A percentile compares a stretch with the other conserved stretches of the same genome.
These are phyloP conservation scores for Eurois occulta DNA, from an alignment of 2,888 invertebrate genomes.

Conservation along the genomic window DNA sequence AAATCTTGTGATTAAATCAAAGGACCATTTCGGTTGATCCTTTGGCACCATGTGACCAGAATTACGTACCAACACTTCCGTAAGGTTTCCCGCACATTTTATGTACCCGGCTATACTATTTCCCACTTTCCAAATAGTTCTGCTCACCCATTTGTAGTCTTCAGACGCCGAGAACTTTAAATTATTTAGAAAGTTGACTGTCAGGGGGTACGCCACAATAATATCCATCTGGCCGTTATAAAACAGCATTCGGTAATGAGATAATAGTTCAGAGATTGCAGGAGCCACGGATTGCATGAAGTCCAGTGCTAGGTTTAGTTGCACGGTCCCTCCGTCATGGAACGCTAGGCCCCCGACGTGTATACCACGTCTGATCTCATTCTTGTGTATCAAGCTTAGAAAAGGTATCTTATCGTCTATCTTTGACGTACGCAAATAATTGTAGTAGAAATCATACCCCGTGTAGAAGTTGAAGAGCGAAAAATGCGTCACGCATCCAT, in stretches of 20 bases:
- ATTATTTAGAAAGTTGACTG: constrained; percentile 92
- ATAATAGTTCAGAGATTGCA: constrained; percentile 83
- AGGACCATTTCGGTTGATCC: constrained; percentile 91
- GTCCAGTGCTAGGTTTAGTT: constrained; percentile 88
- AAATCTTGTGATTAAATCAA: constrained; percentile 90
- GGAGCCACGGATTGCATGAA: constrained; percentile 90
- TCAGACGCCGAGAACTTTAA: constrained; percentile 92
- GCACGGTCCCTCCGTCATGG: constrained; percentile 85
- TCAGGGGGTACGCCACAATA: constrained; percentile 91
- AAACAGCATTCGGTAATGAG: constrained; percentile 89
- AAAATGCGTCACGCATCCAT: constrained; percentile 76
- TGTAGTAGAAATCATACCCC: constrained; percentile 93
- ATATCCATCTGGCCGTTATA: constrained; percentile 93
- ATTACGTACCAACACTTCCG: constrained; percentile 93
- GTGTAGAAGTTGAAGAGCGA: constrained; percentile 92
- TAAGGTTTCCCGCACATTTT: constrained; percentile 92
- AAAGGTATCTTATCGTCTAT: constrained; percentile 84
- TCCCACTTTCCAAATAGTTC: constrained; percentile 92
- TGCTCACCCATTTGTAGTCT: constrained; percentile 91
- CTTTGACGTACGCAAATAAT: constrained; percentile 90
- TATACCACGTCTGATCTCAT: constrained; percentile 86
- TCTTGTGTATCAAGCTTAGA: constrained; percentile 75
- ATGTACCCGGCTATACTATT: constrained; percentile 93
- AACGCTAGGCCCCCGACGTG: constrained; percentile 92
- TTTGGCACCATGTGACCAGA: constrained; percentile 94